phyloP scores from a whole-genome alignment of 2,113 vertebrate genomes.

The Entelurus aequoreus region DNA sequence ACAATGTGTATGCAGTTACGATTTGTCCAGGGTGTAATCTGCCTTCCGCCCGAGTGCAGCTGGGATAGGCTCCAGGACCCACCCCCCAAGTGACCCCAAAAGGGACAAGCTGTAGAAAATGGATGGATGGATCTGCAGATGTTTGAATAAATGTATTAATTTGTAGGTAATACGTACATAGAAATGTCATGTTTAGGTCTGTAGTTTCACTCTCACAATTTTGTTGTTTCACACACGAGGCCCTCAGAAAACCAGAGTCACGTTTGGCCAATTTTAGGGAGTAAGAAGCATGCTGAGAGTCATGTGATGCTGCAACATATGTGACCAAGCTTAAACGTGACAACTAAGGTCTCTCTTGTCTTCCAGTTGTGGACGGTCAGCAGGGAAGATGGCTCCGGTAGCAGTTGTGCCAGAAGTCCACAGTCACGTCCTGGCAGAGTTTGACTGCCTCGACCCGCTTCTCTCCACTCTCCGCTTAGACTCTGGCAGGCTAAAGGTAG shows the following conservation, averaged over 20 bases:
- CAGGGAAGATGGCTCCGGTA: slow-evolving; percentile 70
- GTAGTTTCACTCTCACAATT: background rate
- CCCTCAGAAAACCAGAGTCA: slow-evolving; percentile 39
- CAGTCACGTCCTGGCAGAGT: slow-evolving; percentile 86
- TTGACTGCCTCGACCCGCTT: slow-evolving; percentile 86
- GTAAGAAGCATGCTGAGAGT: slow-evolving; percentile 17
- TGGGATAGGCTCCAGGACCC: no score
- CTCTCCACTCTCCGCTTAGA: slow-evolving; percentile 89
- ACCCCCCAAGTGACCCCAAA: no score
- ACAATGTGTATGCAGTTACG: no score
- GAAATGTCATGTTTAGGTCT: background rate
- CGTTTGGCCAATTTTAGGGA: slow-evolving; percentile 40
- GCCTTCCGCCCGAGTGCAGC: no score
- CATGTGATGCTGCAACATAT: slow-evolving; percentile 42
- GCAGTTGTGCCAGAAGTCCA: slow-evolving; percentile 77
- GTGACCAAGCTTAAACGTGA: background rate
- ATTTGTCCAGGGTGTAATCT: no score
- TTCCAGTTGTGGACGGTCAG: slow-evolving; percentile 20
- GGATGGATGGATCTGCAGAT: no score
- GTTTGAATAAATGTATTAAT: no score
- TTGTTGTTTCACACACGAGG: background rate
- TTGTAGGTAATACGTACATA: no score
- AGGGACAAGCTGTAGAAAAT: no score
- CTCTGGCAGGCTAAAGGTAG: slow-evolving; percentile 88
- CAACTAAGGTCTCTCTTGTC: slow-evolving; percentile 2